Evolutionary conservation across 2,888 invertebrate genomes (phyloP).

Genomic region (Beris morrisii): DNA sequence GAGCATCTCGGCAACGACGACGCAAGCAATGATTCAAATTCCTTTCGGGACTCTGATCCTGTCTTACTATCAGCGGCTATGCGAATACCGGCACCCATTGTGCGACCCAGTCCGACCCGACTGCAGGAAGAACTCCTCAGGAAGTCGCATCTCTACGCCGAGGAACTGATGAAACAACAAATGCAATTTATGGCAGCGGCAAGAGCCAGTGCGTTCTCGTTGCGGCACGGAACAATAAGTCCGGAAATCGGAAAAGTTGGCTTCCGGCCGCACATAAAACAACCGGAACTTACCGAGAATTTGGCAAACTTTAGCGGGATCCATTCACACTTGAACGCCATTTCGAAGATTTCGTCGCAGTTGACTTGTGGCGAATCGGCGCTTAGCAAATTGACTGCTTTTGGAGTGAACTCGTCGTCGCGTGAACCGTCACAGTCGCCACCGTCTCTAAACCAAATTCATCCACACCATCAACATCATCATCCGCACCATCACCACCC

Average conservation of each 20-base stretch:
- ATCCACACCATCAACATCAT: constrained; percentile 49
- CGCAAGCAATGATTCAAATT: constrained; percentile 36
- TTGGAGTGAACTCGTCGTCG: constrained; percentile 44
- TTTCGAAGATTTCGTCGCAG: constrained; percentile 62
- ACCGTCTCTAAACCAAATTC: constrained; percentile 39
- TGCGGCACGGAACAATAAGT: constrained; percentile 40
- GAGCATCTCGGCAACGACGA: constrained; percentile 34
- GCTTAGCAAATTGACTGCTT: constrained; percentile 51
- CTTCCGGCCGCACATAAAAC: constrained; percentile 40
- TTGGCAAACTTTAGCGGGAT: constrained; percentile 58
- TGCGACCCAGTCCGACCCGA: constrained; percentile 45
- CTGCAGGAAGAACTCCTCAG: constrained; percentile 56
- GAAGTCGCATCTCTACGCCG: constrained; percentile 56
- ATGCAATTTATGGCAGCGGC: constrained; percentile 57
- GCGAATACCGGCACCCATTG: constrained; percentile 43
- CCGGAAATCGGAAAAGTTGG: constrained; percentile 38
- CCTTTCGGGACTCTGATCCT: constrained; percentile 38
- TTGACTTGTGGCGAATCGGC: constrained; percentile 47
- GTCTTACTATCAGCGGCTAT: constrained; percentile 43
- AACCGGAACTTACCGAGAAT: constrained; percentile 37
- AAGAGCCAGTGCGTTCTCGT: constrained; percentile 50
- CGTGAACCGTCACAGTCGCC: constrained; percentile 36
- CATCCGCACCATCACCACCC: constrained; percentile 49
- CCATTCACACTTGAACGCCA: constrained; percentile 69
- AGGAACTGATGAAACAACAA: constrained; percentile 56